These are phyloP conservation scores for Sparus aurata DNA, from an alignment of 2,797 vertebrate species.

Conservation along the genomic window DNA sequence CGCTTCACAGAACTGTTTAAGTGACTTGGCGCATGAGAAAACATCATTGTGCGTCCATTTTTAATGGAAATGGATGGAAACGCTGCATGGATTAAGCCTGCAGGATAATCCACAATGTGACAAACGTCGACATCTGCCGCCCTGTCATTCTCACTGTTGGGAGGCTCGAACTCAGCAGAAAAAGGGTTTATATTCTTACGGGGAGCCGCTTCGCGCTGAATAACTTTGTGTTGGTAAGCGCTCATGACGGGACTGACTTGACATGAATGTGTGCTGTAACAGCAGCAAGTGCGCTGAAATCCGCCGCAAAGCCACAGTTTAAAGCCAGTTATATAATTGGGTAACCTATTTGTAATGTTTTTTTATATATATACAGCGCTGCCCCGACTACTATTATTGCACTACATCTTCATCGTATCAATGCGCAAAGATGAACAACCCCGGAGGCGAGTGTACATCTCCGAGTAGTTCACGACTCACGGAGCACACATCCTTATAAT, in stretches of 20 bases:
- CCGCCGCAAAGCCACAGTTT: slow-evolving; percentile 1
- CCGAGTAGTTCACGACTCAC: neutral
- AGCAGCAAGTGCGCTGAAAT: neutral
- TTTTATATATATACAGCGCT: neutral
- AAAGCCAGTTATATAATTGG: slow-evolving; percentile 31
- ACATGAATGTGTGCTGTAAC: neutral
- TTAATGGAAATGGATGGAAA: slow-evolving; percentile 39
- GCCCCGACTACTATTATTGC: slow-evolving; percentile 12
- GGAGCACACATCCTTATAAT: no score
- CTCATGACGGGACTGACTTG: slow-evolving; percentile 11
- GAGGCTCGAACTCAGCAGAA: slow-evolving; percentile 33
- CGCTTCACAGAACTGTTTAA: slow-evolving; percentile 17
- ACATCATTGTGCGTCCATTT: slow-evolving; percentile 23
- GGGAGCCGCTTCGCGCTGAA: slow-evolving; percentile 2
- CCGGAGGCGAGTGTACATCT: neutral
- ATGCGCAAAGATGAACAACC: slow-evolving; percentile 41
- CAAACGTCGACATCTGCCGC: slow-evolving; percentile 65
- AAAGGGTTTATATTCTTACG: slow-evolving; percentile 4
- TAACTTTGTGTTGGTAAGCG: slow-evolving; percentile 23
- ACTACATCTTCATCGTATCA: slow-evolving; percentile 27
- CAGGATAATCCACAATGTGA: slow-evolving; percentile 71
- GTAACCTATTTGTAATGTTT: neutral
- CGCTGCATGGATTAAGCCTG: slow-evolving; percentile 59
- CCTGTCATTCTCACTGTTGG: slow-evolving; percentile 33
- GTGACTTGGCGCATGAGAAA: neutral